These are phyloP conservation scores for Tachycineta bicolor DNA, from an alignment of 2,113 vertebrate genomes.

Conservation along the genomic window DNA sequence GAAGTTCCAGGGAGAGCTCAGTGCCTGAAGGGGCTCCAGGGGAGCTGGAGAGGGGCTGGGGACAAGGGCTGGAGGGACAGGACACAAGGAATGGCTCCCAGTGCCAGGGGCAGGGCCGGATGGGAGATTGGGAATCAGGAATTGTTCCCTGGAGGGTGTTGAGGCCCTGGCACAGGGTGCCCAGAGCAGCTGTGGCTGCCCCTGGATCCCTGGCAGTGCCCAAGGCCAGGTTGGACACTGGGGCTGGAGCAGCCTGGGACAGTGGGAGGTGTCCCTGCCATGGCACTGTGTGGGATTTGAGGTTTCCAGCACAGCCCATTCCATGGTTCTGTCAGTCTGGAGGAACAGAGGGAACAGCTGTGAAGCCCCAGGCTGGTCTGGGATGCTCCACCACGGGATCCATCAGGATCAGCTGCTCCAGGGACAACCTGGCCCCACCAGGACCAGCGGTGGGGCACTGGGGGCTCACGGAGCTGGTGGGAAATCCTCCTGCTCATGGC, in stretches of 20 bases:
- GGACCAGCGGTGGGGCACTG: fast-evolving
- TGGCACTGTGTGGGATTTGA: fast-evolving
- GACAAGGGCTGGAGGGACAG: too few species aligned
- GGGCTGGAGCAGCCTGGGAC: too few species aligned
- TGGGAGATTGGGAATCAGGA: too few species aligned
- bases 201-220: too few species aligned
- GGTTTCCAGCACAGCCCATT: background rate
- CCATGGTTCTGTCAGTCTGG: background rate
- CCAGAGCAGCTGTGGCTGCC: too few species aligned
- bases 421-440: fast-evolving
- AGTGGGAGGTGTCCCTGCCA: background rate
- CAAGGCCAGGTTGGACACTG: too few species aligned
- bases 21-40: background rate
- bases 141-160: too few species aligned
- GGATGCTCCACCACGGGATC: fast-evolving
- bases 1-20: background rate
- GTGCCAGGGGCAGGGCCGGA: too few species aligned
- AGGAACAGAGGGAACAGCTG: background rate
- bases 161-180: too few species aligned
- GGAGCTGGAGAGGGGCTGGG: too few species aligned
- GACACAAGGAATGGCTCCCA: too few species aligned
- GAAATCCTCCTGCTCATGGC: background rate
- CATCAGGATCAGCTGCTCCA: background rate
- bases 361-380: background rate
- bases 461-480: fast-evolving